Evolutionary conservation across 2,888 invertebrate genomes (phyloP), one percentile per base, ranked within the genome.

Genomic region (Drymonia ruficornis): DNA sequence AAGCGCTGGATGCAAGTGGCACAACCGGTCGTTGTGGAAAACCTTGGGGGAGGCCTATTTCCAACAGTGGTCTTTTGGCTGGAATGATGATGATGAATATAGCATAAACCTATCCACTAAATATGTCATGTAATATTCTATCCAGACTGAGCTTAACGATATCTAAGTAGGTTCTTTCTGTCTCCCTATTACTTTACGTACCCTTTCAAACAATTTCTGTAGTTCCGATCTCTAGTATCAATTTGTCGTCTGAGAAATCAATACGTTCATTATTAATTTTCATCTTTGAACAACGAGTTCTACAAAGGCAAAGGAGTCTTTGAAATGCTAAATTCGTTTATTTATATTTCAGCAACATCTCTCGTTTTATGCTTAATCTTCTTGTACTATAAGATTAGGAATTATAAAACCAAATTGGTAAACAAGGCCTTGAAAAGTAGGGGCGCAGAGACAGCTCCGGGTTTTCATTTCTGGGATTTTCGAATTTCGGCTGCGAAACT

Each of bases 191-290:
- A 4, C 15, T 51, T 47, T 50, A 40, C 16, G 0, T 53, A 53
- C n/a, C 36, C 53, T 53, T 58, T 63, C 52, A 64, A 64, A 64
- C 46, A 23, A 28, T 40, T 40, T 40, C 6, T 46, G 57, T 68
- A 61, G 53, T 65, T 58, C 47, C 51, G 28, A 18, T 50, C 19
- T 55, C 58, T 59, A 53, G 55, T 66, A 66, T 60, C 61, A 67
- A 61, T 59, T 66, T 70, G 59, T 60, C 56, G 36, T 53, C 59
- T 52, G 53, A 49, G 62, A 54, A 70, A 67, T 65, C 70, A 65
- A 72, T 67, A 70, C 56, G 58, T 55, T 67, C 70, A 64, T 70
- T 66, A 72, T 60, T 61, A 70, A 70, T 61, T 63, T 66, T 34
- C 38, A 49, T 52, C 61, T 61, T 65, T 69, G 61, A 62, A 49